phyloP scores from a whole-genome alignment of 1,140 invertebrate genomes.

The Drosophila mauritiana region DNA sequence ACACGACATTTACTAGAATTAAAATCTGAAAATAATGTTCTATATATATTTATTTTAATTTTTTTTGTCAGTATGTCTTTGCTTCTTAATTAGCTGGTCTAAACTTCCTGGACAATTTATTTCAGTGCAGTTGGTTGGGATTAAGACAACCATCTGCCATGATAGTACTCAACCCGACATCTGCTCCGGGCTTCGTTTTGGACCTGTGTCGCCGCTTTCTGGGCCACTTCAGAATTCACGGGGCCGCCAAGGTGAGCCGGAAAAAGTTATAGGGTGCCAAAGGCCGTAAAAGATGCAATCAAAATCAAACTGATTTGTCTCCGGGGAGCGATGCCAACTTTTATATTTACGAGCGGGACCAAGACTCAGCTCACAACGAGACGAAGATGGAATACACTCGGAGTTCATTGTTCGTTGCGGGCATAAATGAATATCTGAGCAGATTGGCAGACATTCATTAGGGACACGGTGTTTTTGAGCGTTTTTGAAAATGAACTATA shows the following conservation, averaged over 20 bases:
- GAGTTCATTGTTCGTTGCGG: slow-evolving; percentile 16
- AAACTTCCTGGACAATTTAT: not conserved
- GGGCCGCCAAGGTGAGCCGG: slow-evolving; percentile 21
- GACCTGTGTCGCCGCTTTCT: slow-evolving; percentile 18
- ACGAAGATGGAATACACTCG: slow-evolving; percentile 46
- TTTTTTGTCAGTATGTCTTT: not conserved
- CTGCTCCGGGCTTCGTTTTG: slow-evolving; percentile 2
- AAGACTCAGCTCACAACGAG: not conserved
- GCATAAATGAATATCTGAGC: slow-evolving; percentile 27
- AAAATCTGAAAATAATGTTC: too few relatives aligned
- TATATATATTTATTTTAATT: not conserved
- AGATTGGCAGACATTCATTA: slow-evolving; percentile 12
- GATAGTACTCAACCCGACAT: slow-evolving; percentile 30
- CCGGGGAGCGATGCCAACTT: slow-evolving; percentile 77
- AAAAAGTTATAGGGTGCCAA: slow-evolving; percentile 80
- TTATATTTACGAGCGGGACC: slow-evolving; percentile 68
- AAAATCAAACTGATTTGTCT: slow-evolving; percentile 83
- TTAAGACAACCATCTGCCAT: slow-evolving; percentile 39
- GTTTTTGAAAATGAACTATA: not conserved
- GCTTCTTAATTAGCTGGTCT: not conserved
- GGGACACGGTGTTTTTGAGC: not conserved
- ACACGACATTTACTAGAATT: too few relatives aligned
- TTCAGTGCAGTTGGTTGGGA: slow-evolving; percentile 12
- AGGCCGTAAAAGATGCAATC: slow-evolving; percentile 80
- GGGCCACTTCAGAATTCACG: slow-evolving; percentile 32